phyloP scores from a whole-genome alignment of 2,797 vertebrate genomes.

The Tiaroga cobitis region DNA sequence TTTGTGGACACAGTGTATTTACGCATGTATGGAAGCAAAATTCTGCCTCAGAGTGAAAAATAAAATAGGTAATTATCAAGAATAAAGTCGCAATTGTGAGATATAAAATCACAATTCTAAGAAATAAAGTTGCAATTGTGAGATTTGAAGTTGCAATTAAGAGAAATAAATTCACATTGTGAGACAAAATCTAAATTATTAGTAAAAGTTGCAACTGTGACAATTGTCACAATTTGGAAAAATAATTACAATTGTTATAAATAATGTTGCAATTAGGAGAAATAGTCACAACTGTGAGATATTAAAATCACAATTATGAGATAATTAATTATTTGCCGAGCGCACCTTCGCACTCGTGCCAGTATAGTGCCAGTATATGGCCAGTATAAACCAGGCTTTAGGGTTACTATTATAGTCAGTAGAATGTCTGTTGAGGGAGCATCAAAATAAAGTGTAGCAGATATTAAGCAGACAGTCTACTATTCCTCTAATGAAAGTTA shows the following conservation, averaged over 20 bases:
- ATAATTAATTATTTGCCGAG: too few relatives aligned
- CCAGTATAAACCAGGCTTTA: background rate
- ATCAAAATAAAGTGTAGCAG: background rate
- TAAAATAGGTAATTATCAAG: background rate
- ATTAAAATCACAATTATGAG: too few relatives aligned
- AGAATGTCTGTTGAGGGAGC: background rate
- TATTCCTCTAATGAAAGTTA: background rate
- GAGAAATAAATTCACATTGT: background rate
- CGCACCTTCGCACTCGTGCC: too few relatives aligned
- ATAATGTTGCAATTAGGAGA: too few relatives aligned
- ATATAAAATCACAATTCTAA: background rate
- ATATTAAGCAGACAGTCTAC: background rate
- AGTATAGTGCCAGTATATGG: too few relatives aligned
- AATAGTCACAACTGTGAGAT: too few relatives aligned
- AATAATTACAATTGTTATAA: too few relatives aligned
- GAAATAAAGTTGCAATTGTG: background rate
- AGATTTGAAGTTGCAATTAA: background rate
- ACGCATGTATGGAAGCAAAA: background rate
- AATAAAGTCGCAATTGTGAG: background rate
- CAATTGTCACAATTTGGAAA: too few relatives aligned
- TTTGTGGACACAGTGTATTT: constrained; percentile 26
- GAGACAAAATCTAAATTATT: too few relatives aligned
- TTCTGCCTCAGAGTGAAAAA: constrained; percentile 7
- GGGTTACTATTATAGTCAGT: background rate
- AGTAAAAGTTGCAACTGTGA: background rate